These are phyloP conservation scores for Tor tambroides DNA, from an alignment of 2,113 vertebrate species.

Conservation along the genomic window DNA sequence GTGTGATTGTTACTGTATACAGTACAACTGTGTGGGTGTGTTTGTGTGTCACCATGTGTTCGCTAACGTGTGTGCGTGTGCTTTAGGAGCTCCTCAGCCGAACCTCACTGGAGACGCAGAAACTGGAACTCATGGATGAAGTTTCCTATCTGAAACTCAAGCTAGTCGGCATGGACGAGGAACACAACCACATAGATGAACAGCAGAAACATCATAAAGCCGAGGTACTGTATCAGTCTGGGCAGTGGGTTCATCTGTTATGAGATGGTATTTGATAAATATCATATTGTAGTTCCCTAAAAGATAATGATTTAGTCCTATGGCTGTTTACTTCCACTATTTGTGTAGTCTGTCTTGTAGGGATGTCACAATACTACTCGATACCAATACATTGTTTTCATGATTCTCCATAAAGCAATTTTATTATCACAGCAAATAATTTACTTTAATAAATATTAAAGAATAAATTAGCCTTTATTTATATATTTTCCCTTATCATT, in stretches of 20 bases:
- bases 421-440: neutral
- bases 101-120: slow-evolving; percentile 92
- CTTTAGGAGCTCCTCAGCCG: slow-evolving; percentile 90
- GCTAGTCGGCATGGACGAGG: slow-evolving; percentile 90
- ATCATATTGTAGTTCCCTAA: neutral
- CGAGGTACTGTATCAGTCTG: slow-evolving; percentile 77
- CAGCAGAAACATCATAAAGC: slow-evolving; percentile 88
- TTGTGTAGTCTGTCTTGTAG: slow-evolving; percentile 22
- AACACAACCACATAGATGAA: slow-evolving; percentile 70
- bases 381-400: neutral
- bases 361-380: neutral
- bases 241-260: neutral
- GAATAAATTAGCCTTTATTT: neutral
- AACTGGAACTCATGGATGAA: slow-evolving; percentile 93
- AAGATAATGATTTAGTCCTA: neutral
- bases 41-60: slow-evolving; percentile 43
- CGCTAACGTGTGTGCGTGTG: slow-evolving; percentile 6
- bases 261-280: neutral
- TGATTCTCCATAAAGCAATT: neutral
- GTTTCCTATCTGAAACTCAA: slow-evolving; percentile 94
- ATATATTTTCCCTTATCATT: neutral
- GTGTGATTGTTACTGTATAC: slow-evolving; percentile 13
- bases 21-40: slow-evolving; percentile 10
- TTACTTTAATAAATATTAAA: neutral
- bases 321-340: neutral